Percentiles rank a stretch among this genome's conserved stretches.
Evolutionary conservation across 2,888 invertebrate genomes (phyloP).

Genomic region (Standfussiana lucernea): DNA sequence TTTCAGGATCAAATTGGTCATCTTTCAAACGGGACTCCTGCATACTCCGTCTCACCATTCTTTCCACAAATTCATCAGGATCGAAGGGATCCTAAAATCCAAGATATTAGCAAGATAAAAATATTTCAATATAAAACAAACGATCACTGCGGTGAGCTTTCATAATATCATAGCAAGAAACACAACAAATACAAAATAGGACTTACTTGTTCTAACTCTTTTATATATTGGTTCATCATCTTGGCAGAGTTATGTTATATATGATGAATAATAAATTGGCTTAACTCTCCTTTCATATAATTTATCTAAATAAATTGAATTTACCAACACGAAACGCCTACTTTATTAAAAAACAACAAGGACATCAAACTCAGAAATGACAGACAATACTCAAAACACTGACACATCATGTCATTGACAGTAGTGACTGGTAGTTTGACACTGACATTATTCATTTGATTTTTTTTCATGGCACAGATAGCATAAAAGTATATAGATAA

Average conservation of each 20-base stretch:
- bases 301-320: not conserved
- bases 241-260: slow-evolving; percentile 78
- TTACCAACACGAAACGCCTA: slow-evolving; percentile 42
- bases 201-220: slow-evolving; percentile 95
- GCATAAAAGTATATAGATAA: not conserved
- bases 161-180: not conserved
- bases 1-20: slow-evolving; percentile 94
- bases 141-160: not conserved
- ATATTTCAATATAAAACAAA: not conserved
- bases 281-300: slow-evolving; percentile 8
- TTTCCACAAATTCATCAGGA: slow-evolving; percentile 99
- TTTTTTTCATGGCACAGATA: not conserved
- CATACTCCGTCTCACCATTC: slow-evolving; percentile 98
- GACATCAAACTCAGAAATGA: not conserved
- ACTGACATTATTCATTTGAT: not conserved
- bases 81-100: slow-evolving; percentile 97
- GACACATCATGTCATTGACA: slow-evolving; percentile 4
- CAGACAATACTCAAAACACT: not conserved
- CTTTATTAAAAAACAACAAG: slow-evolving; percentile 16
- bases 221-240: slow-evolving; percentile 97
- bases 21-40: slow-evolving; percentile 93
- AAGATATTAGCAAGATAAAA: not conserved
- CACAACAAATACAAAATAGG: slow-evolving; percentile 20
- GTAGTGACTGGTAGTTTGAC: not conserved
- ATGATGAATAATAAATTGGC: not conserved